Base-by-base conservation (phyloP, 2,888 invertebrate genomes). In the Drosophila parthenogenetica region DNA sequence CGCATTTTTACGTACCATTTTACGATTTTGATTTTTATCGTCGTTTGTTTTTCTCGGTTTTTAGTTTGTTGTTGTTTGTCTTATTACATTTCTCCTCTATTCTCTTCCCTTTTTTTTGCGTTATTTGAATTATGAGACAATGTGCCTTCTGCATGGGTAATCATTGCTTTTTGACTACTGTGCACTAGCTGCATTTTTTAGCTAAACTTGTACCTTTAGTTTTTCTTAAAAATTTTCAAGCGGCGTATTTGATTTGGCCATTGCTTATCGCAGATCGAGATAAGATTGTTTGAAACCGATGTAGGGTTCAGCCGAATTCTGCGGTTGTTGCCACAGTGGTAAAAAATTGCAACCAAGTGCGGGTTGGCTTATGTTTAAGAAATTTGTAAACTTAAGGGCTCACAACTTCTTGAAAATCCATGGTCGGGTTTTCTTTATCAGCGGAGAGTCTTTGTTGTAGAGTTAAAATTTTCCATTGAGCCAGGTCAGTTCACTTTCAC, bases 1-100 rank as follows among this genome's bases (percentile, higher is more conserved):
- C 66, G 58, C 88, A 87, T 87, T 77, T 84, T 88, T 82, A 63
- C 80, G 77, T 79, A 77, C 80, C 77, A 82, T 85, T 82, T 86
- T 79, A 84, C 75, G 69, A 88, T 84, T 84, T 75, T 72, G 88
- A 84, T 84, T 79, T 77, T 73, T 84, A 84, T 84, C 81, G 65
- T 58, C 29, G 54, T 61, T 60, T 67, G 58, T 69, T 69, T 71
- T 69, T 65, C 69, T 73, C 42, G 37, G 68, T 68, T 68, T 46
- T 46, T 45, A 45, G 10, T 51, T 40, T 32, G 35, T 35, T 35
- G 35, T 22, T 11, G 43, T 46, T 53, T 50, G 49, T 32, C 48
- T 54, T 17, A 16, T 32, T 55, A 43, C 37, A 37, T 46, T 46
- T 40, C 35, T 13, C 35, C 13, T 35, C 35, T 35, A 8, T 29